Evolutionary conservation across 2,888 invertebrate genomes (phyloP).

Genomic region (Drosophila pseudotalamancana): DNA sequence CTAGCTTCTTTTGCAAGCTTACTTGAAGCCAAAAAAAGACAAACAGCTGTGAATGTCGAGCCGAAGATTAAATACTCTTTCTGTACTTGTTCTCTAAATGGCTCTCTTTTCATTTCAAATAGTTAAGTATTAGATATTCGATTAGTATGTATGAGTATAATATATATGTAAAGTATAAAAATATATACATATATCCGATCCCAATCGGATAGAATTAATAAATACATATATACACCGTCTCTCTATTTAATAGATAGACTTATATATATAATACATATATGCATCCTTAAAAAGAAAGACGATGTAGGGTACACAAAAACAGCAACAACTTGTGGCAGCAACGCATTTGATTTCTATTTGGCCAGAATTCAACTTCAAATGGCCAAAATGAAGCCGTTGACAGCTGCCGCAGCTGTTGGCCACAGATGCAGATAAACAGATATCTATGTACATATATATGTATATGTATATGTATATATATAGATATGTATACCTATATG

Average conservation of each 20-base stretch:
- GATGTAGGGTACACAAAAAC: too few relatives aligned
- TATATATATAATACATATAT: too few relatives aligned
- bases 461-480: not conserved
- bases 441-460: constrained; percentile 7
- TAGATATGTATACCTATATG: constrained; percentile 1
- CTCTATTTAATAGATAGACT: too few relatives aligned
- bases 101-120: too few relatives aligned
- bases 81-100: too few relatives aligned
- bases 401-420: constrained; percentile 35
- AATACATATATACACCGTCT: too few relatives aligned
- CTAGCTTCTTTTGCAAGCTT: constrained; percentile 60
- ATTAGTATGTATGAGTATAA: too few relatives aligned
- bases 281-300: too few relatives aligned
- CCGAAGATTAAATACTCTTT: not conserved
- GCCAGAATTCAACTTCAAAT: constrained; percentile 38
- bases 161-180: too few relatives aligned
- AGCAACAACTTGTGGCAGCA: constrained; percentile 5
- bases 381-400: constrained; percentile 66
- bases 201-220: too few relatives aligned
- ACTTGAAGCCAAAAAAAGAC: constrained; percentile 37
- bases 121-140: too few relatives aligned
- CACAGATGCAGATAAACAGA: constrained; percentile 22
- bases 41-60: not conserved
- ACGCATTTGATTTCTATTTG: constrained; percentile 38
- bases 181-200: too few relatives aligned